Evolutionary conservation across 2,888 invertebrate genomes (phyloP), one percentile per base, ranked within the genome.

Genomic region (Clepsis dumicolana): DNA sequence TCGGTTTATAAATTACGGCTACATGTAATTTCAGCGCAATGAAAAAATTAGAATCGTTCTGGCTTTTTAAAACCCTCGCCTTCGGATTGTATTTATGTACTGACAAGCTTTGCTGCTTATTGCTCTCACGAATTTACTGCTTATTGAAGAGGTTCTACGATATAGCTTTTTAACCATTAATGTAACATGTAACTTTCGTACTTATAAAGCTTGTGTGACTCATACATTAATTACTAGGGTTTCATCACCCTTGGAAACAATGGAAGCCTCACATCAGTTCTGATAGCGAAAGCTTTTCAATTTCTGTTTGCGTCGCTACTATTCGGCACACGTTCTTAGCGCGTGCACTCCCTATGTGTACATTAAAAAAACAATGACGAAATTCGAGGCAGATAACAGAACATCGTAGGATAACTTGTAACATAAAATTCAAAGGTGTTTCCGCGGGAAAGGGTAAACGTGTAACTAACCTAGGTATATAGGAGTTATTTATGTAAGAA

Each of bases 341-440:
- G 56, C 67, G 62, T 67, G 66, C 41, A 56, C 32, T 35, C 56
- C 2, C 10, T n/a, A 12, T 38, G 56, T 50, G 56, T 56, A 67
- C 59, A 29, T 27, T 62, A 48, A n/a, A 57, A 66, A 66, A 67
- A 62, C 66, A 67, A 54, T 48, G 66, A 62, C 54, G 61, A 69
- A 64, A 62, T 25, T 52, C n/a, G 53, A 4, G 27, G 62, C 21
- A 62, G 67, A 67, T 67, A 67, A 62, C 41, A 29, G 25, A 18
- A 59, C n/a, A 24, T 50, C 25, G 48, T 29, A 38, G 12, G 50
- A 56, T 24, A 54, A 21, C 4, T 4, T 32, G 52, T 25, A 5
- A 25, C 25, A 25, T 7, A n/a, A 25, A 52, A 52, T 52, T 8
- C 7, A n/a, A 24, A 25, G 25, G 52, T 25, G n/a, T 4, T 18